These are phyloP conservation scores for Elephantulus edwardii DNA, from an alignment of 2,113 vertebrate genomes.

Conservation along the genomic window DNA sequence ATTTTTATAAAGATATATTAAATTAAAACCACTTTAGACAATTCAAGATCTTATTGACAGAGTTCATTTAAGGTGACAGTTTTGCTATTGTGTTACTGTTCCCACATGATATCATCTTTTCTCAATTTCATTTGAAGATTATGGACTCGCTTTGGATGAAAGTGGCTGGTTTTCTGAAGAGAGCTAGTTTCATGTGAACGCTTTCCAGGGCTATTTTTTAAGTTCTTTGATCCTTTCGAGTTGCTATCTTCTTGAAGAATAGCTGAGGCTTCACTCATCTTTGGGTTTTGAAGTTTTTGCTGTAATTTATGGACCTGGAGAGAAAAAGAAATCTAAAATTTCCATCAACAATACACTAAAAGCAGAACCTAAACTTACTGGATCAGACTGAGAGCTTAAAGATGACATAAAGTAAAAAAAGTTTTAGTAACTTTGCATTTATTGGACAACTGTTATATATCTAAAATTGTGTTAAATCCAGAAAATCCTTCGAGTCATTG, in stretches of 20 bases:
- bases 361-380: background rate
- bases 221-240: conserved; percentile 71
- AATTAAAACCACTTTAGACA: conserved; percentile 57
- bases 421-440: conserved; percentile 20
- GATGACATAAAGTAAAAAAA: conserved; percentile 27
- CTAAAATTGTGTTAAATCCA: background rate
- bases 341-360: conserved; percentile 43
- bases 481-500: no score
- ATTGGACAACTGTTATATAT: background rate
- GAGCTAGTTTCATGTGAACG: conserved; percentile 61
- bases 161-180: conserved; percentile 78
- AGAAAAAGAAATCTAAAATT: conserved; percentile 57
- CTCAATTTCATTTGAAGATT: conserved; percentile 88
- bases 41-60: conserved; percentile 41
- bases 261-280: conserved; percentile 68
- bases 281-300: conserved; percentile 80
- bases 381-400: background rate
- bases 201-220: conserved; percentile 74
- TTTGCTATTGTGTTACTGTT: conserved; percentile 78
- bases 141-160: conserved; percentile 86
- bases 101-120: conserved; percentile 88
- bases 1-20: conserved; percentile 59
- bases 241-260: conserved; percentile 62
- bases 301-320: conserved; percentile 87
- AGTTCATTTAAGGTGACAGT: conserved; percentile 52